Evolutionary conservation across 2,797 vertebrate species (phyloP).

Genomic region (Peromyscus attwateri): DNA sequence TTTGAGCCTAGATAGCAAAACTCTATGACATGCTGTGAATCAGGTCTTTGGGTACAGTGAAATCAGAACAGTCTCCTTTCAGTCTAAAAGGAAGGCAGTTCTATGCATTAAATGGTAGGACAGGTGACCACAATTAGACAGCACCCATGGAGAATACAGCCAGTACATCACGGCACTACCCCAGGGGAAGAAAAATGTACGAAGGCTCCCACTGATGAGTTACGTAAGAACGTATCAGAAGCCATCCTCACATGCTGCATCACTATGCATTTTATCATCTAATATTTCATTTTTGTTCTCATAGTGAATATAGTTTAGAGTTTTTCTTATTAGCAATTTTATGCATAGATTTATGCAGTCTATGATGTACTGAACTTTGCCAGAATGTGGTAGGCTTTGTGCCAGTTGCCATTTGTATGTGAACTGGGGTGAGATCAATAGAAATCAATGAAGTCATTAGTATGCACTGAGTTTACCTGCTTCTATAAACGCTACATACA

Average conservation of each 20-base stretch:
- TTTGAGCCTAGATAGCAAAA: not conserved
- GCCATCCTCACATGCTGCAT: not conserved
- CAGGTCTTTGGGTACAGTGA: not conserved
- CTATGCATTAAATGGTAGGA: conserved; percentile 47
- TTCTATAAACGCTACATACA: conserved; percentile 30
- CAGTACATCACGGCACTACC: not conserved
- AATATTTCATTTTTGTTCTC: conserved; percentile 19
- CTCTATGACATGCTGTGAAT: conserved; percentile 15
- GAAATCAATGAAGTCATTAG: conserved; percentile 40
- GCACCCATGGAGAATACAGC: not conserved
- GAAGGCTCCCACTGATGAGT: not conserved
- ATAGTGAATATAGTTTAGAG: not conserved
- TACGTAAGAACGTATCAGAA: not conserved
- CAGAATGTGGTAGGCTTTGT: conserved; percentile 18
- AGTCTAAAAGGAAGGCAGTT: conserved; percentile 38
- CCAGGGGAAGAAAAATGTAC: not conserved
- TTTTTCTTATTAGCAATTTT: conserved; percentile 42
- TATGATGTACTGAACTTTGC: not conserved
- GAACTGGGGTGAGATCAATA: not conserved
- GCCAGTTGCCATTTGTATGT: conserved; percentile 4
- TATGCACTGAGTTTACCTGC: not conserved
- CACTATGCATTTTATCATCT: not conserved
- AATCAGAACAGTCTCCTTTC: conserved; percentile 48
- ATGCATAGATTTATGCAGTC: not conserved
- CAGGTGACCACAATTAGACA: conserved; percentile 9